Base-by-base conservation (phyloP, 2,113 vertebrate genomes). In the Cnemophilus loriae region DNA sequence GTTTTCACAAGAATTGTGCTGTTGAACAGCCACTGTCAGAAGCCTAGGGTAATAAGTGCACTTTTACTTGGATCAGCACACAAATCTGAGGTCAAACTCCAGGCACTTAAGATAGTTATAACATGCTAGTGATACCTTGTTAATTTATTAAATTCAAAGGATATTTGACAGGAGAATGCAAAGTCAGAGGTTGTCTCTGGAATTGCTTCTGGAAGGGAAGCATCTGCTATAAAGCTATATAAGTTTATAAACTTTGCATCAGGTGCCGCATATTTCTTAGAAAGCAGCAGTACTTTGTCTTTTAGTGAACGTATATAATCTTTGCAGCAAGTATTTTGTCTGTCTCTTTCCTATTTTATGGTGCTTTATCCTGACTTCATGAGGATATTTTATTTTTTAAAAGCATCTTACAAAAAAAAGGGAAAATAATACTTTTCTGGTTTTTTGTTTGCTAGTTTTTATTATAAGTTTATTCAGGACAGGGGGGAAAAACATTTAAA, bases 401-500 rank as follows among this genome's bases (percentile, higher is more conserved):
- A 57, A 67, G 6, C 13, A 37, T 52, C 22, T 63, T 63, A 20
- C 0, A 41, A n/a, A 35, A 60, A 12, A n/a, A 13, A 28, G 11
- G 4, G 18, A 39, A 57, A 39, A 16, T 2, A 46, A 32, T 49
- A 33, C 1, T 21, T 39, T 46, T 52, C 35, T 20, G 5, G 41
- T 57, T 47, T 46, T 52, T 41, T 20, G 5, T 49, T 57, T 47
- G 23, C 28, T 65, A 15, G 11, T 7, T 82, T 86, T 27, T 73
- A 23, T 44, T 46, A 41, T 19, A 46, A 28, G 6, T 14, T 49
- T 44, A 10, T n/a, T 46, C 17, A 39, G 11, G 37, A 68, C 0
- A 0, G 13, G 6, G 2, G 0, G 0, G 0, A 3, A 4, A 33
- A 17, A 15, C 7, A 24, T 13, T 14, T 15, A 23, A 18, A 56